Percentiles rank a stretch among this genome's conserved stretches.
These are phyloP conservation scores for Poecile atricapillus DNA, from an alignment of 2,113 vertebrate genomes.

Conservation along the genomic window DNA sequence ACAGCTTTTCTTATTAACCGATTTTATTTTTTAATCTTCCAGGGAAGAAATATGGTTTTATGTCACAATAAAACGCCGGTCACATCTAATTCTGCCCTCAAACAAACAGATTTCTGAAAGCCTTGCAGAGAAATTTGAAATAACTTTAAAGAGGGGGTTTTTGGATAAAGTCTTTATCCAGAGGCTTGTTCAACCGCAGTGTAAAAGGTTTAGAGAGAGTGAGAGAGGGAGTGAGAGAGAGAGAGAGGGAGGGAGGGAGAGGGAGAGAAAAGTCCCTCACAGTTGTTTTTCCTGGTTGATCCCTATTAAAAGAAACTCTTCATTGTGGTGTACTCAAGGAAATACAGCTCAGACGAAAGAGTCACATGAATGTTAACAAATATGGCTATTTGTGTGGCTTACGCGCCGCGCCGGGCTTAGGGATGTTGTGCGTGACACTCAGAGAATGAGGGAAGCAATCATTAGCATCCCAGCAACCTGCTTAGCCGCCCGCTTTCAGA, in stretches of 20 bases:
- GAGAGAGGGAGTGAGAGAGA: conserved; percentile 68
- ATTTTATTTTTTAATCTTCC: conserved; percentile 99
- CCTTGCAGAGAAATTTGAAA: conserved; percentile 99
- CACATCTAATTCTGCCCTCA: conserved; percentile 99
- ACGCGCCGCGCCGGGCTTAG: conserved; percentile 53
- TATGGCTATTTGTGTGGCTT: conserved; percentile 75
- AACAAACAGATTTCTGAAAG: conserved; percentile 99
- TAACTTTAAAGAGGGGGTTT: conserved; percentile 98
- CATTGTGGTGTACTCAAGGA: conserved; percentile 69
- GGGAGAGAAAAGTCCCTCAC: conserved; percentile 67
- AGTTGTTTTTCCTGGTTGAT: conserved; percentile 68
- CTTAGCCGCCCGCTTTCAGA: conserved; percentile 64
- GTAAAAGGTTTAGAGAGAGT: conserved; percentile 87
- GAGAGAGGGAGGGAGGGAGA: conserved; percentile 37
- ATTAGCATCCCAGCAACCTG: conserved; percentile 73
- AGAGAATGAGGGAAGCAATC: conserved; percentile 73
- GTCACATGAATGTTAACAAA: conserved; percentile 68
- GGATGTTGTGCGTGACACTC: conserved; percentile 69
- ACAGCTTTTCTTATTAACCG: conserved; percentile 99
- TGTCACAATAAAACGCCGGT: conserved; percentile 99
- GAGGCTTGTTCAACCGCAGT: conserved; percentile 94
- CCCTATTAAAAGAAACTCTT: conserved; percentile 71
- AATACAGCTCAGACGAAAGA: conserved; percentile 64
- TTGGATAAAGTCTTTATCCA: conserved; percentile 91
- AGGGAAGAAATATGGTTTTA: conserved; percentile 99